phyloP scores from a whole-genome alignment of 1,140 invertebrate species.

The Pachypeltis micranthus region DNA sequence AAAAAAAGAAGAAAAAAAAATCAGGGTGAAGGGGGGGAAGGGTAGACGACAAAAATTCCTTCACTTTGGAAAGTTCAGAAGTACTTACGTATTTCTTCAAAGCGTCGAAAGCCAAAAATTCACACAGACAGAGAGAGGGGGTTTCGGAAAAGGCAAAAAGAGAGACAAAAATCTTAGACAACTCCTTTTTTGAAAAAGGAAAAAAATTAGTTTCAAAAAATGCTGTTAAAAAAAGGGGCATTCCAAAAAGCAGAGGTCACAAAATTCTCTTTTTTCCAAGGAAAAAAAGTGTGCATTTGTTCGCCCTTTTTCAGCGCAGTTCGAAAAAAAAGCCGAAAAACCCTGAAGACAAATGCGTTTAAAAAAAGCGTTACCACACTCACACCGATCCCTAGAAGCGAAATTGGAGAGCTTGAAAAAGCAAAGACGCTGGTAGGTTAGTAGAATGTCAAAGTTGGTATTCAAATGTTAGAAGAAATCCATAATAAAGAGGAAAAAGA shows the following conservation, averaged over 20 bases:
- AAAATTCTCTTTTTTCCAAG: neutral
- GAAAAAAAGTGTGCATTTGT: neutral
- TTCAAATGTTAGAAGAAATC: neutral
- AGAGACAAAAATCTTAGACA: neutral
- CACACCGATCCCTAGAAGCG: neutral
- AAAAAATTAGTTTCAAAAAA: neutral
- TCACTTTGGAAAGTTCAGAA: neutral
- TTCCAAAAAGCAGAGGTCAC: neutral
- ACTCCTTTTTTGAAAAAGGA: neutral
- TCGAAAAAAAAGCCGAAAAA: neutral
- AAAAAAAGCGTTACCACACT: constrained; percentile 4
- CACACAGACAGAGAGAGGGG: constrained; percentile 12
- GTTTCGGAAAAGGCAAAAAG: neutral
- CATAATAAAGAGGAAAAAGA: neutral
- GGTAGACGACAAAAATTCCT: constrained; percentile 3
- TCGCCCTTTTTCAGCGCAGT: neutral
- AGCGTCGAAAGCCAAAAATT: constrained; percentile 18
- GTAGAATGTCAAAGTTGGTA: neutral
- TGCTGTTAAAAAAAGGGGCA: neutral
- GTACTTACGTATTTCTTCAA: constrained; percentile 6
- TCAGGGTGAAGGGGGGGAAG: no score
- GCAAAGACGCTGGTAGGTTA: constrained; percentile 3
- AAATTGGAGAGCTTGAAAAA: constrained; percentile 4
- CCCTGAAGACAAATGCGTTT: neutral
- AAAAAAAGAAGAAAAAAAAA: constrained; percentile 18